Evolutionary conservation across 2,113 vertebrate species (phyloP).

Genomic region (Edolisoma coerulescens): DNA sequence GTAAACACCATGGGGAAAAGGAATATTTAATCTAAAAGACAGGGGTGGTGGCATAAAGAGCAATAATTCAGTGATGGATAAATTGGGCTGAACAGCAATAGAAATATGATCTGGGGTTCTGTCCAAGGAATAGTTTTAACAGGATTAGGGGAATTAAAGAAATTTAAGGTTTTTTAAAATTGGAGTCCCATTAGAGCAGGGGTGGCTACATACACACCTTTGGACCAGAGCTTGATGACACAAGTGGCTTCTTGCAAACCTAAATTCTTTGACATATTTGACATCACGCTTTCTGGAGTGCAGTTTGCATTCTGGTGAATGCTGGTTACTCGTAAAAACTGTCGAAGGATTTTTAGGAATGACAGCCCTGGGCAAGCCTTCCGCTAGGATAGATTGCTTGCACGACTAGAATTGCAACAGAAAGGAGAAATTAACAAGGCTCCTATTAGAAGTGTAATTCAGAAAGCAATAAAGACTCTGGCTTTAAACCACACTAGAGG

Average conservation of each 20-base stretch:
- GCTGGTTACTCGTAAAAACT: neutral
- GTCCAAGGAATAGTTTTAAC: neutral
- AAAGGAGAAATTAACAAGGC: neutral
- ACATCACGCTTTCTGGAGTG: neutral
- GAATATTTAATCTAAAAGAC: neutral
- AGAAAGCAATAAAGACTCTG: neutral
- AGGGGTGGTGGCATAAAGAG: neutral
- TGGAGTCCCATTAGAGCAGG: neutral
- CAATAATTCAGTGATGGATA: neutral
- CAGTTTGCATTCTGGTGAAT: neutral
- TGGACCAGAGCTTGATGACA: neutral
- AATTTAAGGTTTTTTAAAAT: neutral
- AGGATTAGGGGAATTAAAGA: neutral
- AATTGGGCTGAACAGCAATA: neutral
- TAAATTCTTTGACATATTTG: neutral
- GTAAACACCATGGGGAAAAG: rapidly evolving
- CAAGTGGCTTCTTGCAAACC: neutral
- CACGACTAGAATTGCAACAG: neutral
- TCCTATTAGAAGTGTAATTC: neutral
- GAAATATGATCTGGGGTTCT: neutral
- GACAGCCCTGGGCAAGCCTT: neutral
- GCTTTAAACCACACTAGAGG: neutral
- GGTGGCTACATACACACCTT: neutral
- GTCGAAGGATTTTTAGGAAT: neutral
- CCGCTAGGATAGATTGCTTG: neutral